Percentiles rank a stretch among this genome's conserved stretches.
These are phyloP conservation scores for Sebastes minor DNA, from an alignment of 2,797 vertebrate genomes.

Conservation along the genomic window DNA sequence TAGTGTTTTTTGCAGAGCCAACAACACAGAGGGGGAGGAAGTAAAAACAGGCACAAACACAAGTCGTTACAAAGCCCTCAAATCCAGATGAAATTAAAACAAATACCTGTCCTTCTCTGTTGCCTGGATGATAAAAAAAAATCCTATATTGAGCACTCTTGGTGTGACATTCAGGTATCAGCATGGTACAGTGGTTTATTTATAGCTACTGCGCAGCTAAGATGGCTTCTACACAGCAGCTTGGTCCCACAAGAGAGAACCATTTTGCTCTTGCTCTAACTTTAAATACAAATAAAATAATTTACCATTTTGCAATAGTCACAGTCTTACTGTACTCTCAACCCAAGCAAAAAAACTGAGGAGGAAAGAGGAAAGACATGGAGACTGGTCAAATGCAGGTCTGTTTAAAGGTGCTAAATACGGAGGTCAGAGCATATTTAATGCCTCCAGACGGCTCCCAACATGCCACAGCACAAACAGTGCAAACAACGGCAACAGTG, in stretches of 20 bases:
- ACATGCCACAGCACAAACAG: too few relatives aligned
- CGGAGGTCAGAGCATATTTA: too few relatives aligned
- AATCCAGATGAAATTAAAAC: constrained; percentile 29
- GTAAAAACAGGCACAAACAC: neutral
- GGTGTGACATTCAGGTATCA: constrained; percentile 38
- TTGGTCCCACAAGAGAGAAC: neutral
- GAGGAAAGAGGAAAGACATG: too few relatives aligned
- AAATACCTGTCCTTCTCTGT: constrained; percentile 23
- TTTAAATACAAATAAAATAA: neutral
- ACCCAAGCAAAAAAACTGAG: neutral
- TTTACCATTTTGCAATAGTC: neutral
- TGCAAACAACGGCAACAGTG: too few relatives aligned
- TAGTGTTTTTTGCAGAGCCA: neutral
- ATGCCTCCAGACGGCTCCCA: too few relatives aligned
- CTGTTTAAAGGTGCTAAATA: too few relatives aligned
- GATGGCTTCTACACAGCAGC: constrained; percentile 12
- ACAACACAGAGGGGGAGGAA: neutral
- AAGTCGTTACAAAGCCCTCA: constrained; percentile 8
- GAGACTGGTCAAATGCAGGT: too few relatives aligned
- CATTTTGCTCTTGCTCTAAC: neutral
- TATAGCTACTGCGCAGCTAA: constrained; percentile 36
- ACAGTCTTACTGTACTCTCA: neutral
- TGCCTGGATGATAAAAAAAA: constrained; percentile 25
- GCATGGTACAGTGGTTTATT: constrained; percentile 34
- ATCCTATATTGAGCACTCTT: constrained; percentile 13